phyloP scores from a whole-genome alignment of 2,113 vertebrate genomes.

The Stictonetta naevosa region DNA sequence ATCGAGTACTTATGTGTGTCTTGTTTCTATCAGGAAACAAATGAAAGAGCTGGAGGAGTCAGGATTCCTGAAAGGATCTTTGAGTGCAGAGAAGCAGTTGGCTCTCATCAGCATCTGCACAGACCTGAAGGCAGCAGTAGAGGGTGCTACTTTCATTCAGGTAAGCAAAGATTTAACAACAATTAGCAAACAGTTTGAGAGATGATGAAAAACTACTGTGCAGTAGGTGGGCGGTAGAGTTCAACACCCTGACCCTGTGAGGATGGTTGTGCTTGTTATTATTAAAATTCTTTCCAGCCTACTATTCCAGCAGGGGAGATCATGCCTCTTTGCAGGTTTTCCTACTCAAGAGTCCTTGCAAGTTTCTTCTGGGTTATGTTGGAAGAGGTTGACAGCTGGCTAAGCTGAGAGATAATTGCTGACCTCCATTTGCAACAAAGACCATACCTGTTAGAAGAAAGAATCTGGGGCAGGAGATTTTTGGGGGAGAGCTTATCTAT shows the following conservation, averaged over 20 bases:
- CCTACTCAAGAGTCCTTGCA: not conserved
- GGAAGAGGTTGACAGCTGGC: not conserved
- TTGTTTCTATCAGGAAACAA: constrained; percentile 81
- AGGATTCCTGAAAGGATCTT: constrained; percentile 83
- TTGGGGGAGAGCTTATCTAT: not conserved
- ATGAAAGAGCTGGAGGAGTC: constrained; percentile 82
- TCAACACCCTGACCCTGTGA: not conserved
- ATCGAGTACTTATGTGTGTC: not conserved
- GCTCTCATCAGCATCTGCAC: constrained; percentile 82
- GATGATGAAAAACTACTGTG: not conserved
- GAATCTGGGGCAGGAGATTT: not conserved
- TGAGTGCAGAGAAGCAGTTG: constrained; percentile 81
- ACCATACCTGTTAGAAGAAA: not conserved
- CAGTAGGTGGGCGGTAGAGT: not conserved
- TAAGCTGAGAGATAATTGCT: not conserved
- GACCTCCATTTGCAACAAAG: not conserved
- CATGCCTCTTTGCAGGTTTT: not conserved
- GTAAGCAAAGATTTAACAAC: constrained; percentile 69
- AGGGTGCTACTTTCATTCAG: constrained; percentile 92
- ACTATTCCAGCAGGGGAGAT: not conserved
- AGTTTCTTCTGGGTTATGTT: not conserved
- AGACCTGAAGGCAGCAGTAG: constrained; percentile 83
- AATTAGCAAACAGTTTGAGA: not conserved
- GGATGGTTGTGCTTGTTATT: not conserved
- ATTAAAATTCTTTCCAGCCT: not conserved